phyloP scores from a whole-genome alignment of 2,888 invertebrate species.

The Apamea sordens region DNA sequence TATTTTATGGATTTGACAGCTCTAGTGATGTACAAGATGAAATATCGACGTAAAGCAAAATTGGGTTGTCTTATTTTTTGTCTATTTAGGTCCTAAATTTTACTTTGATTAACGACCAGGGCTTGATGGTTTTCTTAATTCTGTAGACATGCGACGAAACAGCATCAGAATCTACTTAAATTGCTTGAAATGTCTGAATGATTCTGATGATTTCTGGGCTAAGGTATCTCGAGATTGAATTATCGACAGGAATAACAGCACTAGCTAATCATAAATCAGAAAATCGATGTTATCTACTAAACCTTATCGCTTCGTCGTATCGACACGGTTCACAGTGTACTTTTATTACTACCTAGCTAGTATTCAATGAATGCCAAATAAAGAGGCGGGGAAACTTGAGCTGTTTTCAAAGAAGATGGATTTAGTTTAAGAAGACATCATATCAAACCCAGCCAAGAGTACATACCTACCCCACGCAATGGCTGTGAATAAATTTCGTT shows the following conservation, averaged over 20 bases:
- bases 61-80: neutral
- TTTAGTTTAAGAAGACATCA: neutral
- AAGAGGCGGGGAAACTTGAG: neutral
- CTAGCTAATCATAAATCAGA: neutral
- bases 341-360: neutral
- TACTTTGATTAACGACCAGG: neutral
- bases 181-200: neutral
- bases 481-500: neutral
- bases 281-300: slow-evolving; percentile 16
- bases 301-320: slow-evolving; percentile 28
- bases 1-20: neutral
- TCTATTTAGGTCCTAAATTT: neutral
- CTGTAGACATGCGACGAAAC: neutral
- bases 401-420: neutral
- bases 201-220: no score
- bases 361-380: neutral
- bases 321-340: slow-evolving; percentile 8
- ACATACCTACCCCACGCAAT: neutral
- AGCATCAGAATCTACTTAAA: neutral
- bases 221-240: no score
- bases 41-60: neutral
- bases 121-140: neutral
- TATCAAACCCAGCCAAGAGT: neutral
- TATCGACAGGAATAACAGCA: neutral
- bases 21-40: neutral